phyloP scores from a whole-genome alignment of 2,113 vertebrate genomes.

The Dipodomys spectabilis region DNA sequence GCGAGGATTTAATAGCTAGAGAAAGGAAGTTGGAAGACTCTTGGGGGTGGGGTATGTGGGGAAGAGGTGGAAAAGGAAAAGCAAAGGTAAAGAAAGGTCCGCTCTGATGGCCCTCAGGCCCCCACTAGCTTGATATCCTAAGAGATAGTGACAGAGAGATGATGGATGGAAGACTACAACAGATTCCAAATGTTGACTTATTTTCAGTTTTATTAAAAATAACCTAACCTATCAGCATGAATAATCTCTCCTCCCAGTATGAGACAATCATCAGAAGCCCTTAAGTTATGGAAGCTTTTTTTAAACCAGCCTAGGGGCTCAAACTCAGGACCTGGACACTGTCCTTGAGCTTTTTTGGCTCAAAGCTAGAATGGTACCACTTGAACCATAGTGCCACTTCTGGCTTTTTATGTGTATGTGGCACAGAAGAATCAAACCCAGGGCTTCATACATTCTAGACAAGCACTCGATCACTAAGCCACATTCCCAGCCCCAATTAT shows the following conservation, averaged over 20 bases:
- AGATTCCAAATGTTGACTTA: neutral
- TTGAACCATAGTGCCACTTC: no score
- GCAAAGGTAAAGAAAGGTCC: neutral
- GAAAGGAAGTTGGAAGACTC: neutral
- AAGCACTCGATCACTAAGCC: no score
- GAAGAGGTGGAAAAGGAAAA: neutral
- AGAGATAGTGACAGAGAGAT: neutral
- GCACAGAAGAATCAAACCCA: no score
- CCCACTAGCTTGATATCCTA: no score
- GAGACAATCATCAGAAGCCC: neutral
- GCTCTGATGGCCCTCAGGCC: neutral
- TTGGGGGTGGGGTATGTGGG: rapidly evolving
- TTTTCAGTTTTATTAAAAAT: neutral
- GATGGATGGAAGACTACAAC: neutral
- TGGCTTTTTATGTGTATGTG: no score
- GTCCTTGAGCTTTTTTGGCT: no score
- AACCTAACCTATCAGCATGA: neutral
- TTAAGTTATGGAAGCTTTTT: neutral
- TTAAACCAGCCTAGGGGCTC: neutral
- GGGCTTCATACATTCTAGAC: no score
- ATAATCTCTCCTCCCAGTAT: neutral
- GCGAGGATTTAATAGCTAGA: neutral
- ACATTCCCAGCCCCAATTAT: no score
- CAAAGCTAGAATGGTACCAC: no score
- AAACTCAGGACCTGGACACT: no score